These are phyloP conservation scores for Catostomus latipinnis DNA, from an alignment of 2,797 vertebrate genomes.

Conservation along the genomic window DNA sequence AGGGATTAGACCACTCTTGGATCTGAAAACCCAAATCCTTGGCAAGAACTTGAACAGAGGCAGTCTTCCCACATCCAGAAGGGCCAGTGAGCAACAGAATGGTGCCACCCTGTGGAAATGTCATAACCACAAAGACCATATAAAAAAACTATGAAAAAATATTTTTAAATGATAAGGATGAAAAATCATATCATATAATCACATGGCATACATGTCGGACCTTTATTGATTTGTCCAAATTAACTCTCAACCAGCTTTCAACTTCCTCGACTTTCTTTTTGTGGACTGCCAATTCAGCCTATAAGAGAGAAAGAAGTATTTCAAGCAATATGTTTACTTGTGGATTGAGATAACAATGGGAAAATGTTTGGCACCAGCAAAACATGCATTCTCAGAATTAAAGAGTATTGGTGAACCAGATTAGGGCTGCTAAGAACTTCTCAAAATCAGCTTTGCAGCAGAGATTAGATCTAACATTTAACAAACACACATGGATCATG, in stretches of 20 bases:
- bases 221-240: constrained; percentile 68
- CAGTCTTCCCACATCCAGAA: constrained; percentile 92
- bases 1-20: constrained; percentile 93
- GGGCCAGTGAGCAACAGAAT: constrained; percentile 90
- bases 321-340: not conserved
- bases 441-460: not conserved
- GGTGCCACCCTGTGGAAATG: constrained; percentile 78
- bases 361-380: not conserved
- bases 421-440: not conserved
- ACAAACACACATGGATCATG: not conserved
- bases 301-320: not conserved
- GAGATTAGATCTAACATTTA: not conserved
- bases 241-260: constrained; percentile 86
- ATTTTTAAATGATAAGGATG: not conserved
- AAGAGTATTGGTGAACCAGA: not conserved
- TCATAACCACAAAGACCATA: constrained; percentile 7
- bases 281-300: constrained; percentile 93
- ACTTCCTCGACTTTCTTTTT: constrained; percentile 97
- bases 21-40: constrained; percentile 82
- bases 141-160: not conserved
- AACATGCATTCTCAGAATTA: not conserved
- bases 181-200: constrained; percentile 62
- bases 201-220: constrained; percentile 64
- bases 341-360: not conserved
- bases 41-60: constrained; percentile 85